Percentiles rank a stretch among this genome's conserved stretches.
phyloP scores from a whole-genome alignment of 1,140 invertebrate species.

The Halesus radiatus region DNA sequence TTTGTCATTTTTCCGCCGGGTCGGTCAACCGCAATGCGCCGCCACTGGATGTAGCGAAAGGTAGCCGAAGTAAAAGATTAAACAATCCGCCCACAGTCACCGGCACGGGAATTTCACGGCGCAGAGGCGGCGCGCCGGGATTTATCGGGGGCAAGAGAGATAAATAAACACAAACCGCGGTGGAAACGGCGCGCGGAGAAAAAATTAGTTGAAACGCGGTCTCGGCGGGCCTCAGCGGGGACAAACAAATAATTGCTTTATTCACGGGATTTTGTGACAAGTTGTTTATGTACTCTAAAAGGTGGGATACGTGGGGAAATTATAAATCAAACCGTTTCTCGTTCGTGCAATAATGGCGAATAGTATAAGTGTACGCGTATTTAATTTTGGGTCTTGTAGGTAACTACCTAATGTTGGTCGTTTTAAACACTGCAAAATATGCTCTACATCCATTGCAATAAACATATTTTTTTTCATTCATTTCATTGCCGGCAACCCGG shows the following conservation, averaged over 20 bases:
- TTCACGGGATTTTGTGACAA: slow-evolving; percentile 20
- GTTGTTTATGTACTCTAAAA: slow-evolving; percentile 1
- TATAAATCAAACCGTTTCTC: not conserved
- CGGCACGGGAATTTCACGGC: slow-evolving; percentile 18
- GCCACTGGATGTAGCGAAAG: slow-evolving; percentile 31
- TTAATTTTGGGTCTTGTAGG: too few species aligned
- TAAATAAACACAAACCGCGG: slow-evolving; percentile 54
- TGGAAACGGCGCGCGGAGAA: slow-evolving; percentile 46
- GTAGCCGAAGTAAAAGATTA: slow-evolving; percentile 53
- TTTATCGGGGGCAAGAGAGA: slow-evolving; percentile 41
- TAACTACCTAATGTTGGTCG: too few species aligned
- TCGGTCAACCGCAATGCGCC: slow-evolving; percentile 2
- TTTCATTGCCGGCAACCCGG: too few species aligned
- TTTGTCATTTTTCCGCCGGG: not conserved
- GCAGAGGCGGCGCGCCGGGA: slow-evolving; percentile 40
- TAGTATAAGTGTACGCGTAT: too few species aligned
- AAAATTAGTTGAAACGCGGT: slow-evolving; percentile 49
- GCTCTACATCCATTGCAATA: too few species aligned
- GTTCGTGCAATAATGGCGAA: too few species aligned
- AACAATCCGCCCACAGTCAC: slow-evolving; percentile 45
- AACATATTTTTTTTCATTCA: too few species aligned
- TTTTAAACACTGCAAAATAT: too few species aligned
- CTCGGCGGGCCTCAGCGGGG: slow-evolving; percentile 5
- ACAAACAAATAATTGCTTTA: slow-evolving; percentile 40
- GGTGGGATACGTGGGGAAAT: slow-evolving; percentile 2